Percentiles rank a stretch among this genome's conserved stretches.
Evolutionary conservation across 1,140 invertebrate genomes (phyloP).

Genomic region (Drosophila tsacasi): DNA sequence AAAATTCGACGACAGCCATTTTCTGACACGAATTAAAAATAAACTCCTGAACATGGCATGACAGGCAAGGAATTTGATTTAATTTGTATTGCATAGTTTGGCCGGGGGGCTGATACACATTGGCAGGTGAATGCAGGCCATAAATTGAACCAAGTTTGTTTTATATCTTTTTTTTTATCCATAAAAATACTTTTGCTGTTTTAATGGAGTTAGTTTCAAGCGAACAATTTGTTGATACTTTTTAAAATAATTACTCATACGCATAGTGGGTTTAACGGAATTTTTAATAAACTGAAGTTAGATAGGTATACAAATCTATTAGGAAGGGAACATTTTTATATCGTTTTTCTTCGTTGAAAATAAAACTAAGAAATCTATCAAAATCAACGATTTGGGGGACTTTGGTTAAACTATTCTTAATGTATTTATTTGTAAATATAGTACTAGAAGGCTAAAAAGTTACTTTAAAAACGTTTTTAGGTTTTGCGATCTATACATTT

Average conservation of each 20-base stretch:
- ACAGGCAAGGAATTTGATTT: conserved; percentile 6
- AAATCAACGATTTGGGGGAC: too few species aligned
- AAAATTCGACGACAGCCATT: conserved; percentile 9
- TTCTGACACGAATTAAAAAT: conserved; percentile 33
- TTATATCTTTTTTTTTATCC: not conserved
- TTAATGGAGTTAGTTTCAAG: not conserved
- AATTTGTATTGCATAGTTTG: conserved; percentile 5
- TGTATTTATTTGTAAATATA: too few species aligned
- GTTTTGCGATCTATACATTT: too few species aligned
- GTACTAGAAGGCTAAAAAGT: too few species aligned
- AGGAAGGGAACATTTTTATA: too few species aligned
- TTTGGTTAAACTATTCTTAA: too few species aligned
- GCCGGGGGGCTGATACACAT: not conserved
- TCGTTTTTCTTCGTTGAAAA: not conserved
- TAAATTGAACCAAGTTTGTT: not conserved
- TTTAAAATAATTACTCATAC: not conserved
- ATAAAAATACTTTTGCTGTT: not conserved
- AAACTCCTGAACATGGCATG: conserved; percentile 6
- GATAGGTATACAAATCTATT: too few species aligned
- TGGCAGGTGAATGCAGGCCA: not conserved
- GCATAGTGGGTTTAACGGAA: not conserved
- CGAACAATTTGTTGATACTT: too few species aligned
- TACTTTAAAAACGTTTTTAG: too few species aligned
- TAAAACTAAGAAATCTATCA: not conserved
- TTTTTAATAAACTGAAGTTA: not conserved